phyloP scores from a whole-genome alignment of 1,140 invertebrate species.

The Ruditapes philippinarum region DNA sequence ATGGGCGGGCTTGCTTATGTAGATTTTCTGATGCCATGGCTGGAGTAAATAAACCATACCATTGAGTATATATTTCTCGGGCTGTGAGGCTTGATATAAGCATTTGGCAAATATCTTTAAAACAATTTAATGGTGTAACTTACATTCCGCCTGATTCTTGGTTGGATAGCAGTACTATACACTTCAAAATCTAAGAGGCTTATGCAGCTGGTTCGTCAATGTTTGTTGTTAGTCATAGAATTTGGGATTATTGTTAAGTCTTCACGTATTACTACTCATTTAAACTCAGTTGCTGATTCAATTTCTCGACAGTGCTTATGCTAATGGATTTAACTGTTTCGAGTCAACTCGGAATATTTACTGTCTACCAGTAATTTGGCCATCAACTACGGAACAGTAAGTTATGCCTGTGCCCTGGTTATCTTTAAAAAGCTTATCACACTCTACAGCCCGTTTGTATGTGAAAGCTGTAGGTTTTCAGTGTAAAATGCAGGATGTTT shows the following conservation, averaged over 20 bases:
- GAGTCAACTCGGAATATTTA: not conserved
- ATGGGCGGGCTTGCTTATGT: slow-evolving; percentile 31
- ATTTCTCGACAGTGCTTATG: slow-evolving; percentile 39
- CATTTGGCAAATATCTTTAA: slow-evolving; percentile 51
- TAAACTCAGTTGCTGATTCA: slow-evolving; percentile 41
- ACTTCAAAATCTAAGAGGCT: slow-evolving; percentile 40
- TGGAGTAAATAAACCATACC: not conserved
- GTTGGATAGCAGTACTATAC: not conserved
- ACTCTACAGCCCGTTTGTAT: slow-evolving; percentile 10
- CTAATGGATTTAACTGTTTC: not conserved
- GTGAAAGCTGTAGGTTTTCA: slow-evolving; percentile 19
- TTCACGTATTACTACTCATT: slow-evolving; percentile 4
- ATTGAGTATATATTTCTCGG: not conserved
- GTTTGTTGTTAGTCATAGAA: not conserved
- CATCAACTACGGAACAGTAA: not conserved
- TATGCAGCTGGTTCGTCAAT: slow-evolving; percentile 14
- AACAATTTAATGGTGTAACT: slow-evolving; percentile 48
- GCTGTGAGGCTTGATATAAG: slow-evolving; percentile 13
- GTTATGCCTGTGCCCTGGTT: slow-evolving; percentile 13
- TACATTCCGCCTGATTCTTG: slow-evolving; percentile 20
- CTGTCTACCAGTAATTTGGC: not conserved
- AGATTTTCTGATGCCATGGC: slow-evolving; percentile 16
- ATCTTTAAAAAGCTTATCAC: not conserved
- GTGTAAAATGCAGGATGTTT: not conserved
- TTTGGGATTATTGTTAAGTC: slow-evolving; percentile 45